Evolutionary conservation across 2,797 vertebrate genomes (phyloP).

Genomic region (Takifugu rubripes): DNA sequence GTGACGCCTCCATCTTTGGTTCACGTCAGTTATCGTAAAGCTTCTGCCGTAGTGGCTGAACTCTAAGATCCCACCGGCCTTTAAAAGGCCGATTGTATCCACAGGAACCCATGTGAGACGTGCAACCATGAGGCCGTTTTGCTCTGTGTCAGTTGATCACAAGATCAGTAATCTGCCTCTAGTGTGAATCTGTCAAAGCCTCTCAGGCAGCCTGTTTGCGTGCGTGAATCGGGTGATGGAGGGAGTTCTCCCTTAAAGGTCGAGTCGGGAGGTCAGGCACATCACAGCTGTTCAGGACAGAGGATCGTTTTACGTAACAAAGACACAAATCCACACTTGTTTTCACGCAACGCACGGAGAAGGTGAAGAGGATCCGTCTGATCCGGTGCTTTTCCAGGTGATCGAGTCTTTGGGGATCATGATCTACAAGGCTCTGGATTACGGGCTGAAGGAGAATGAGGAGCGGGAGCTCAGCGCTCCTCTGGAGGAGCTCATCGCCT

Average conservation of each 20-base stretch:
- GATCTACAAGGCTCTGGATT: conserved; percentile 98
- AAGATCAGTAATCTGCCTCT: conserved; percentile 24
- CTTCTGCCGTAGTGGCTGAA: neutral
- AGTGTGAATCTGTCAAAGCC: conserved; percentile 7
- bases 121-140: conserved; percentile 7
- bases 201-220: neutral
- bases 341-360: conserved; percentile 8
- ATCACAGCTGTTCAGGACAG: conserved; percentile 23
- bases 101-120: neutral
- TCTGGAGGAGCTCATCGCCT: conserved; percentile 92
- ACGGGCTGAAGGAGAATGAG: conserved; percentile 94
- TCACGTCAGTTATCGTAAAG: neutral
- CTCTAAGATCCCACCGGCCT: neutral
- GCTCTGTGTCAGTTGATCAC: conserved; percentile 29
- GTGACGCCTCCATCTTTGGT: neutral
- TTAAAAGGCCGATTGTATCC: neutral
- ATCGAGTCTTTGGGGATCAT: conserved; percentile 95
- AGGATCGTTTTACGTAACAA: conserved; percentile 40
- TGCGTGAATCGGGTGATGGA: neutral
- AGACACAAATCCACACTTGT: conserved; percentile 30
- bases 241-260: conserved; percentile 5
- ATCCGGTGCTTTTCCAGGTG: conserved; percentile 66
- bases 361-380: neutral
- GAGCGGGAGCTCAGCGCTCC: conserved; percentile 94
- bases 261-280: conserved; percentile 24